Base-by-base conservation (phyloP, 2,888 invertebrate species). In the Drosophila fulvimacula region DNA sequence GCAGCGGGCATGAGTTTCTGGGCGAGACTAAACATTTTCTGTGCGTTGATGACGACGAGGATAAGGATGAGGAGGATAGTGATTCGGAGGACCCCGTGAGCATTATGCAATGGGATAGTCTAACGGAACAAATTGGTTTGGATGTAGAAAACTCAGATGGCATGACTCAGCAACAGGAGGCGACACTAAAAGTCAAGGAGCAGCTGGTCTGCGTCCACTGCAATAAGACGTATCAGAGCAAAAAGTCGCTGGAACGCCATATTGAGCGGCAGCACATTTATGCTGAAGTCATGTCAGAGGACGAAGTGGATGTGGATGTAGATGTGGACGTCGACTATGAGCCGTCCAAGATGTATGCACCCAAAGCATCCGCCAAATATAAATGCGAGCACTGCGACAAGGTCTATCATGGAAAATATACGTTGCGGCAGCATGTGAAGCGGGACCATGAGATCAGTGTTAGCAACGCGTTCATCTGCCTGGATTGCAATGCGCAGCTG, bases 341-440 rank as follows among this genome's bases (percentile, higher is more conserved):
- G 49, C 82, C 66, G 5, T 55, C 74, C 21, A 63, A 69, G 39
- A 49, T 69, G 42, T 36, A 39, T 15, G 17, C 32, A 0, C 21
- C 52, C 0, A 73, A 61, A 24, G 42, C 55, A 1, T 13, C 42
- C 15, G 27, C 27, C 19, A 75, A 58, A 61, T 72, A 74, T 53
- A 90, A 82, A 59, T 90, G 89, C 57, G 74, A 82, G 15, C 78
- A 86, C 21, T 90, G 89, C 52, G 73, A 76, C 3, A 80, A 79
- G 32, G 52, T 69, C 21, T 90, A 84, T 38, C 62, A 76, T 4
- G 76, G 77, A 3, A 87, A 87, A 59, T 74, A 88, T 17, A 71
- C 77, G 15, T 42, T 90, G 32, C 66, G 73, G 4, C 71, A 80
- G 52, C 89, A 90, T 44, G 38, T 81, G 2, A 86, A 76, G n/a